Conservation (phyloP, 2,797 vertebrate genomes). For the Myoxocephalus aenaeus region DNA sequence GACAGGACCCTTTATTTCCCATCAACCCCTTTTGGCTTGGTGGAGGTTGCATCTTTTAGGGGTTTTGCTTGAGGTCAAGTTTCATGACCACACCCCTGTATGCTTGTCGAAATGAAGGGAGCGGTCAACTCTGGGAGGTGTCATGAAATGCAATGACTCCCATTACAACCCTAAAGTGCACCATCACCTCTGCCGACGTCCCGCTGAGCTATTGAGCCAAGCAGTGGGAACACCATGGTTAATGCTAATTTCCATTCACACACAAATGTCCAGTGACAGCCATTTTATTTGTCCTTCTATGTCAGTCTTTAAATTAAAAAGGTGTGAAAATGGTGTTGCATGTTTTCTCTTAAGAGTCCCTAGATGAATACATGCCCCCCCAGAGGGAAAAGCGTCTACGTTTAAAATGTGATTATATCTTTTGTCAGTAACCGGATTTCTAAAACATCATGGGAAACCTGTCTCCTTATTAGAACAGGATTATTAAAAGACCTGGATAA, state of each 20-base stretch:
- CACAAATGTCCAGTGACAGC: constrained; percentile 59
- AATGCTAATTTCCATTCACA: constrained; percentile 70
- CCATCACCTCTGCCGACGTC: constrained; percentile 51
- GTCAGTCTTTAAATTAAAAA: constrained; percentile 33
- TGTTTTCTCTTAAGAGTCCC: constrained; percentile 37
- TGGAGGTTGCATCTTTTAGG: constrained; percentile 47
- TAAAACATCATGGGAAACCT: background rate
- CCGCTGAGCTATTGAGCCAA: constrained; percentile 68
- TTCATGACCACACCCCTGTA: constrained; percentile 34
- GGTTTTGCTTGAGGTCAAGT: constrained; percentile 52
- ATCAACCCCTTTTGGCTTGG: constrained; percentile 31
- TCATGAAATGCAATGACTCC: constrained; percentile 60
- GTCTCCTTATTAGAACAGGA: background rate
- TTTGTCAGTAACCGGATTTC: background rate
- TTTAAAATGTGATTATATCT: constrained; percentile 25
- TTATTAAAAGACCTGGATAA: background rate
- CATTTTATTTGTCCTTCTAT: constrained; percentile 43
- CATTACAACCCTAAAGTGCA: constrained; percentile 51
- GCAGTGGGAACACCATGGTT: constrained; percentile 39
- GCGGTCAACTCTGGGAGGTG: constrained; percentile 54
- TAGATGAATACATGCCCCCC: background rate
- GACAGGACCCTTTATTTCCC: constrained; percentile 47
- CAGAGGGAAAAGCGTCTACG: background rate
- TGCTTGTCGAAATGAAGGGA: constrained; percentile 44
- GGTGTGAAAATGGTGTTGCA: constrained; percentile 41